These are phyloP conservation scores for Linurgus olivaceus DNA, from an alignment of 2,797 vertebrate genomes.

Conservation along the genomic window DNA sequence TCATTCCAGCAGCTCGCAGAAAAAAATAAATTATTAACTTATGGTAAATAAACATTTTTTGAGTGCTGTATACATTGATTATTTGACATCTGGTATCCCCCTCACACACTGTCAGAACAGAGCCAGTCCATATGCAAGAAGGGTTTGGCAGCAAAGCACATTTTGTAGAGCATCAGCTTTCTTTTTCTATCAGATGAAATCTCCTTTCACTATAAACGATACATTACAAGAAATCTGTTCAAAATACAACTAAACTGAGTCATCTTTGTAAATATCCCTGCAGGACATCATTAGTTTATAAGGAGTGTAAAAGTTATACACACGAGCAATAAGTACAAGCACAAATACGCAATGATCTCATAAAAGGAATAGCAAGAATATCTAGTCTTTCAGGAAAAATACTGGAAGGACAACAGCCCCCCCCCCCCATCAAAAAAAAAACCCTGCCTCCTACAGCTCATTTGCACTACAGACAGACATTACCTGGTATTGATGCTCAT, in stretches of 20 bases:
- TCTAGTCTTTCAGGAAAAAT: background rate
- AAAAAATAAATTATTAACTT: background rate
- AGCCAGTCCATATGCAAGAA: background rate
- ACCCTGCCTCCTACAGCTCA: background rate
- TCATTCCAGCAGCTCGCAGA: background rate
- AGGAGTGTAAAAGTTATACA: background rate
- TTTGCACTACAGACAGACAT: background rate
- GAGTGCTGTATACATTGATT: constrained; percentile 21
- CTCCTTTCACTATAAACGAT: background rate
- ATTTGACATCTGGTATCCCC: constrained; percentile 25
- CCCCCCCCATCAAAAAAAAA: background rate
- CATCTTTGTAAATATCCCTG: constrained; percentile 8
- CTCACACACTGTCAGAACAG: constrained; percentile 8
- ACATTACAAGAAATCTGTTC: constrained; percentile 3
- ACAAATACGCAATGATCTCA: background rate
- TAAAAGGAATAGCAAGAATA: background rate
- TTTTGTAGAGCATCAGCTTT: background rate
- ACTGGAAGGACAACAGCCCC: background rate
- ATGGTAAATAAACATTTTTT: constrained; percentile 18
- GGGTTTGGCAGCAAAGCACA: background rate
- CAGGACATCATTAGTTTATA: background rate
- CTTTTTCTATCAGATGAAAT: background rate
- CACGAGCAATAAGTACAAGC: background rate
- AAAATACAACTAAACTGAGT: background rate
- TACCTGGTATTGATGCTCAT: background rate